Evolutionary conservation across 2,888 invertebrate species (phyloP), one percentile per base, ranked within the genome.

Genomic region (Acanthoscelides obtectus): DNA sequence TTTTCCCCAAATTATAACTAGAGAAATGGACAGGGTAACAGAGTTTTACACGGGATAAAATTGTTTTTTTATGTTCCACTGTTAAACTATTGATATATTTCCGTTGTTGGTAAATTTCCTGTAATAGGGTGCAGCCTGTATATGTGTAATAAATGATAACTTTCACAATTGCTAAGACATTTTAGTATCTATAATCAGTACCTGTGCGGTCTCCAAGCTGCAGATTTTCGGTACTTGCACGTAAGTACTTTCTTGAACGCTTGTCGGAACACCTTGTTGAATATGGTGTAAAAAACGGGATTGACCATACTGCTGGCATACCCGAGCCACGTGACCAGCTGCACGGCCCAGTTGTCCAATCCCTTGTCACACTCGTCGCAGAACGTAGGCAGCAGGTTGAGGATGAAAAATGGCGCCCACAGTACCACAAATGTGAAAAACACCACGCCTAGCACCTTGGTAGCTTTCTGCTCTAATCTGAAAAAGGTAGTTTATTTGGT

Each of bases 221-320:
- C 83, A 22, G 88, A 84, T 64, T 77, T 75, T 68, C 85, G 85
- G 75, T 89, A 89, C 75, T 89, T 88, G 83, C 96, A 96, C 72
- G 92, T 85, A 72, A 96, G 85, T 12, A 96, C 94, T 84, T 93
- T 94, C 83, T 95, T 94, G 84, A 96, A 96, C 0, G 96, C 95
- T 83, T 95, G 93, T 66, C 97, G 89, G 86, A 97, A 97, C 72
- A 95, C 94, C 83, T 96, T 95, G 86, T 97, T 97, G 86, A 97
- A 97, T 81, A 97, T 95, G 22, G 97, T 97, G 84, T 97, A 97
- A 87, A 97, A 97, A 81, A 97, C 94, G 0, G 97, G 97, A 86
- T 97, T 97, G 45, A 97, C 95, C 92, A 96, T 96, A 19, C 96
- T 96, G 82, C 96, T 96, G 71, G 96, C 94, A 83, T 97, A 97